phyloP scores from a whole-genome alignment of 2,797 vertebrate species.

The Rhabdomys pumilio region DNA sequence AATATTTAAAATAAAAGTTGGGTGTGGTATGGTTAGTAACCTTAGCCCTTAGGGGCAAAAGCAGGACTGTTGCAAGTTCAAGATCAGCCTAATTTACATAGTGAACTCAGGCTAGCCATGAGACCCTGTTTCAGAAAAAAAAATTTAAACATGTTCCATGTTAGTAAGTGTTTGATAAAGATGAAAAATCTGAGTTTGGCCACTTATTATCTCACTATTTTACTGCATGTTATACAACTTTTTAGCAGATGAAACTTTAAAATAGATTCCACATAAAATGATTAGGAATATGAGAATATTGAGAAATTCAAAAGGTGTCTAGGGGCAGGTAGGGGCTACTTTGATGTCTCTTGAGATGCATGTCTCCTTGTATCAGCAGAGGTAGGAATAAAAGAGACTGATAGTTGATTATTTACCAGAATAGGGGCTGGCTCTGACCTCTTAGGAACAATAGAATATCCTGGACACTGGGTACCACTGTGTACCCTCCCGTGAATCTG shows the following conservation, averaged over 20 bases:
- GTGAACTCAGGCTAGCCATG: neutral
- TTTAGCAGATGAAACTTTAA: neutral
- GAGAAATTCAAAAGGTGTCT: neutral
- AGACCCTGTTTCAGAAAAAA: neutral
- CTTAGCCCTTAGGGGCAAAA: neutral
- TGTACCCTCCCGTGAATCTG: neutral
- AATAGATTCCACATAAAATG: neutral
- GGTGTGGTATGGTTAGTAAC: neutral
- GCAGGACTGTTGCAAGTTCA: neutral
- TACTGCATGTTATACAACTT: neutral
- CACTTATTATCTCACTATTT: neutral
- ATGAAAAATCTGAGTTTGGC: neutral
- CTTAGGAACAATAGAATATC: neutral
- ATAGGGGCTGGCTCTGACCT: neutral
- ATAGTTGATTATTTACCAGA: fast-evolving
- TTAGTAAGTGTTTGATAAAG: neutral
- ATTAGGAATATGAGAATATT: neutral
- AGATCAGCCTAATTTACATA: neutral
- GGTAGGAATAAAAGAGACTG: neutral
- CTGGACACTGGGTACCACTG: fast-evolving
- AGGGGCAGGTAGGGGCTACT: neutral
- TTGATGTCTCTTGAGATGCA: neutral
- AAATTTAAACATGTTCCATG: neutral
- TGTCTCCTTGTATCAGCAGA: neutral
- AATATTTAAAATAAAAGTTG: neutral